A percentile compares a stretch with the other conserved stretches of the same genome.
phyloP scores from a whole-genome alignment of 2,888 invertebrate species.

The Lasioglossum marginatum region DNA sequence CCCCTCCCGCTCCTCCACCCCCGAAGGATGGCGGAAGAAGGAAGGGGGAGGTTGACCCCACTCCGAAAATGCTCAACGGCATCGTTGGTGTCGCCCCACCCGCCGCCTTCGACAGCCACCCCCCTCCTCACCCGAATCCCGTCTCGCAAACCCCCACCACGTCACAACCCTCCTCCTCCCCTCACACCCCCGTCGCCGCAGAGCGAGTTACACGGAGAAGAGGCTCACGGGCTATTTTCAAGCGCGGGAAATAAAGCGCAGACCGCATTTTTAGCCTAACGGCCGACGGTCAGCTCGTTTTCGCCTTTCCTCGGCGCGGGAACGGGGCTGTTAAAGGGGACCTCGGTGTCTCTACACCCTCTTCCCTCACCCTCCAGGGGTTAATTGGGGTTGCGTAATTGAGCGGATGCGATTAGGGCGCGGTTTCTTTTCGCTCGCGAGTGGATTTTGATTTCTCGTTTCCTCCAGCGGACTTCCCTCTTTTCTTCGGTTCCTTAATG shows the following conservation, averaged over 20 bases:
- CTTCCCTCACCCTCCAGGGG: conserved; percentile 9
- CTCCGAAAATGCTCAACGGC: conserved; percentile 39
- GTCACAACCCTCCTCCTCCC: background rate
- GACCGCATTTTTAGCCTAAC: conserved; percentile 81
- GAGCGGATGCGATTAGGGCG: conserved; percentile 35
- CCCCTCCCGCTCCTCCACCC: background rate
- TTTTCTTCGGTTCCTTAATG: background rate
- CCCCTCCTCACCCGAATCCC: background rate
- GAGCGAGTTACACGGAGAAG: conserved; percentile 19
- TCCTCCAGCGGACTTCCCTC: background rate
- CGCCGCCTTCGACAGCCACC: background rate
- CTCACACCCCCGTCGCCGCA: background rate
- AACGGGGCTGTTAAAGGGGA: conserved; percentile 12
- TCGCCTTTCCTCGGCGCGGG: conserved; percentile 66
- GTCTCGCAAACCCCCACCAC: background rate
- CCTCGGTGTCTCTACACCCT: conserved; percentile 1
- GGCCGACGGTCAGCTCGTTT: conserved; percentile 81
- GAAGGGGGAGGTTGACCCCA: conserved; percentile 34
- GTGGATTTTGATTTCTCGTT: background rate
- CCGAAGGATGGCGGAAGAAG: background rate
- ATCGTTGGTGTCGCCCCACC: conserved; percentile 24
- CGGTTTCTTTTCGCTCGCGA: conserved; percentile 25
- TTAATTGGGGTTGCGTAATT: conserved; percentile 61
- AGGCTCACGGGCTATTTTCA: conserved; percentile 79
- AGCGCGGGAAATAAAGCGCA: conserved; percentile 81